These are phyloP conservation scores for Nerophis ophidion DNA, from an alignment of 2,113 vertebrate species.

Conservation along the genomic window DNA sequence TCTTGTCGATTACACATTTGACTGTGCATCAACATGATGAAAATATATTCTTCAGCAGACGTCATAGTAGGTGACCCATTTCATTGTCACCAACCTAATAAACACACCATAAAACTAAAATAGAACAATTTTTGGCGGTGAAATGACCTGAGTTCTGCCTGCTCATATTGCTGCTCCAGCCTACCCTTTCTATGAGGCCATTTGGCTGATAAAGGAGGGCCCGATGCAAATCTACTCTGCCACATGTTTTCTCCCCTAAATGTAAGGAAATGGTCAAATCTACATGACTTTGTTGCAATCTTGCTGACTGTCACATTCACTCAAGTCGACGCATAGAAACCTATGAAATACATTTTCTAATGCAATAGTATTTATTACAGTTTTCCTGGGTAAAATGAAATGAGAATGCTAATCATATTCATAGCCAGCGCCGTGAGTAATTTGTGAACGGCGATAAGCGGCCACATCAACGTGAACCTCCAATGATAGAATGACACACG, in stretches of 20 bases:
- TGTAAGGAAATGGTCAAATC: slow-evolving; percentile 36
- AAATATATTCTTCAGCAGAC: slow-evolving; percentile 33
- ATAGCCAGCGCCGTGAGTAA: slow-evolving; percentile 59
- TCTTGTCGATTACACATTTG: slow-evolving; percentile 18
- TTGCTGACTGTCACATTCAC: slow-evolving; percentile 40
- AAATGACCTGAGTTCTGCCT: slow-evolving; percentile 47
- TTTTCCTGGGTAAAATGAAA: slow-evolving; percentile 56
- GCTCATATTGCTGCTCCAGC: slow-evolving; percentile 31
- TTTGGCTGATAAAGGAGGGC: slow-evolving; percentile 19
- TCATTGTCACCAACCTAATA: slow-evolving; percentile 27
- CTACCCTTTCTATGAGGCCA: slow-evolving; percentile 18
- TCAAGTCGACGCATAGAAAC: slow-evolving; percentile 31
- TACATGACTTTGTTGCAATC: slow-evolving; percentile 38
- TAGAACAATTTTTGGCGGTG: slow-evolving; percentile 40
- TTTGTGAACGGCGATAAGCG: slow-evolving; percentile 58
- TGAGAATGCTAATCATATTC: slow-evolving; percentile 69
- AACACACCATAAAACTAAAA: slow-evolving; percentile 24
- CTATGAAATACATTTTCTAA: slow-evolving; percentile 41
- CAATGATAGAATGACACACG: slow-evolving; percentile 61
- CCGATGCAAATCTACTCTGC: slow-evolving; percentile 35
- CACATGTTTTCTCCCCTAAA: slow-evolving; percentile 32
- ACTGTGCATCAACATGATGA: slow-evolving; percentile 18
- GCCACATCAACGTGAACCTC: slow-evolving; percentile 43
- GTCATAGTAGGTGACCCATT: slow-evolving; percentile 38
- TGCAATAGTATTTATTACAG: slow-evolving; percentile 53